Evolutionary conservation across 2,113 vertebrate genomes (phyloP).

Genomic region (Cynopterus brachyotis): DNA sequence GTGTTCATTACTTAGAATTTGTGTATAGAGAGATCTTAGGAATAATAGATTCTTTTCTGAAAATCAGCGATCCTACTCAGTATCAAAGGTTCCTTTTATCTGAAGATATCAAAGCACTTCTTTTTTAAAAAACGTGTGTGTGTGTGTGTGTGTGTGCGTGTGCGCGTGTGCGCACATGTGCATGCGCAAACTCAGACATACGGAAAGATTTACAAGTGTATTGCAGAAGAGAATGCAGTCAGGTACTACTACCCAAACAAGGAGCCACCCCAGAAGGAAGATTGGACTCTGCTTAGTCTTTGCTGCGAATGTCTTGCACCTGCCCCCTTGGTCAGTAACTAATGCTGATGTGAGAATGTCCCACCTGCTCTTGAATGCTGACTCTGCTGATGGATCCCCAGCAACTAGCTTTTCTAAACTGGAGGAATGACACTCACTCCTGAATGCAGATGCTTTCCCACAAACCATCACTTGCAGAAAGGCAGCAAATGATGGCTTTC

Average conservation of each 20-base stretch:
- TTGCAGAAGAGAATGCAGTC: not conserved
- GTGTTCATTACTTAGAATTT: not conserved
- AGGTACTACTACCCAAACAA: not conserved
- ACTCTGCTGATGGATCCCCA: not conserved
- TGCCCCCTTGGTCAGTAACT: not conserved
- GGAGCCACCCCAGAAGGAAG: not conserved
- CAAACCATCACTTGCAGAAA: not conserved
- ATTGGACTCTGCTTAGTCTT: not conserved
- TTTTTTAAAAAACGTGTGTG: not conserved
- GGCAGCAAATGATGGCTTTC: not conserved
- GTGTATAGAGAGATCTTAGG: not conserved
- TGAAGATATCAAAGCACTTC: not conserved
- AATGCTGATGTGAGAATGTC: not conserved
- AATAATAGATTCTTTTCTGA: conserved; percentile 7
- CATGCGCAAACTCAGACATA: not conserved
- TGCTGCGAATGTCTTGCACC: not conserved
- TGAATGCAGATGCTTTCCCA: not conserved
- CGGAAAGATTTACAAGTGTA: not conserved
- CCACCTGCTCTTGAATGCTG: not conserved
- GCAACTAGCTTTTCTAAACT: not conserved
- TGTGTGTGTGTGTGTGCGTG: no score
- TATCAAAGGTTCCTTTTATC: conserved; percentile 37
- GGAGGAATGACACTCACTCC: not conserved
- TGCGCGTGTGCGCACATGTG: no score
- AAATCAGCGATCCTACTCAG: not conserved